A percentile compares a stretch with the other conserved stretches of the same genome.
Evolutionary conservation across 2,113 vertebrate species (phyloP).

Genomic region (Caranx ignobilis): DNA sequence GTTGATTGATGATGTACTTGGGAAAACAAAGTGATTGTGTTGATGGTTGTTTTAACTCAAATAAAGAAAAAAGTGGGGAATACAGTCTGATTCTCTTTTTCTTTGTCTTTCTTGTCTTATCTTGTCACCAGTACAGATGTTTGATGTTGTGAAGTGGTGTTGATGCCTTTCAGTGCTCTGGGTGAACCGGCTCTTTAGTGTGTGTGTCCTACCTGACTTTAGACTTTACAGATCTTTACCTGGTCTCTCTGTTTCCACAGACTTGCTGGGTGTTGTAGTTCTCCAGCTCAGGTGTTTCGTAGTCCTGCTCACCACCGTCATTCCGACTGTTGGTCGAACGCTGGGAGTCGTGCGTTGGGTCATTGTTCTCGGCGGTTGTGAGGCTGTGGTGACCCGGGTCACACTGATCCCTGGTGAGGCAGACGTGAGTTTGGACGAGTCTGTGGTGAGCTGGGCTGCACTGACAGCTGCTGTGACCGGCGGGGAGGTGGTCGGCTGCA

Average conservation of each 20-base stretch:
- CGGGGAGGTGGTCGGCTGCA: not conserved
- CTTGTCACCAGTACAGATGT: too few relatives aligned
- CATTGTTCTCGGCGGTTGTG: not conserved
- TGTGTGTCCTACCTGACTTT: too few relatives aligned
- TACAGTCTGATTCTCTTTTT: too few relatives aligned
- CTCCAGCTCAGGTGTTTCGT: not conserved
- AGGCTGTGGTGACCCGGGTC: not conserved
- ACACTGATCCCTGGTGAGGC: not conserved
- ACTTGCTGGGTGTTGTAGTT: constrained; percentile 32
- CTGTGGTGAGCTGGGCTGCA: not conserved
- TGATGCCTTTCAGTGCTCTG: too few relatives aligned
- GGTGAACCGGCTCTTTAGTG: too few relatives aligned
- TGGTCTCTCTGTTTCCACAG: constrained; percentile 44
- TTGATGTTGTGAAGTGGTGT: too few relatives aligned
- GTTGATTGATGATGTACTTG: too few relatives aligned
- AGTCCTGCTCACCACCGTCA: not conserved
- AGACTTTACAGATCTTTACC: constrained; percentile 36
- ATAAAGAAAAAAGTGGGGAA: too few relatives aligned
- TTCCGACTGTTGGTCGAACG: not conserved
- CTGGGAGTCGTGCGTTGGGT: not conserved
- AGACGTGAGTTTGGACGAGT: rapidly evolving
- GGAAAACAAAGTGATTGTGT: too few relatives aligned
- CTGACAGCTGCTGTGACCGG: not conserved
- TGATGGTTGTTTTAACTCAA: too few relatives aligned
- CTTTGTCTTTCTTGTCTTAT: too few relatives aligned